A percentile compares a stretch with the other conserved stretches of the same genome.
Conservation (phyloP, 2,113 vertebrate species). For the Carollia perspicillata region DNA sequence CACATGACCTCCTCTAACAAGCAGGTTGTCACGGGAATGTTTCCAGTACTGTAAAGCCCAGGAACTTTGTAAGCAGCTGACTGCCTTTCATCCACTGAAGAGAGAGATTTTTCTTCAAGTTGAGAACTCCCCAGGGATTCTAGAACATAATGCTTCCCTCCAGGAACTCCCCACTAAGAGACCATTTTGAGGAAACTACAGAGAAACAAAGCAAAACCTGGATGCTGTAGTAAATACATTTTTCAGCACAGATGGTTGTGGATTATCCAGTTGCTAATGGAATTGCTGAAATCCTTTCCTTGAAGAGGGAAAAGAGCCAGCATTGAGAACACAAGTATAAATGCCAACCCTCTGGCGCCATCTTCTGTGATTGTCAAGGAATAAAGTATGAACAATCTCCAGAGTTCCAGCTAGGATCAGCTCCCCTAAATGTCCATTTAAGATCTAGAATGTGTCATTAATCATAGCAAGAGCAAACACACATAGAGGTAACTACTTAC, state of each 20-base stretch:
- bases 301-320: neutral
- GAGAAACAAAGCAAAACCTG: neutral
- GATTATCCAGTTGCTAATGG: neutral
- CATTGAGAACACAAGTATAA: neutral
- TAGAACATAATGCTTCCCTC: neutral
- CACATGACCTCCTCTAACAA: neutral
- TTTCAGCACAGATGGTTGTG: neutral
- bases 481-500: fast-evolving
- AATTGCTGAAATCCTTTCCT: neutral
- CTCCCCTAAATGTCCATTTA: neutral
- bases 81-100: neutral
- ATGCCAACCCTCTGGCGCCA: slow-evolving; percentile 38
- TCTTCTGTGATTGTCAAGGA: slow-evolving; percentile 42
- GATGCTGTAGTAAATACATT: neutral
- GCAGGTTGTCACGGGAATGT: neutral
- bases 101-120: neutral
- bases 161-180: neutral
- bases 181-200: neutral
- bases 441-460: neutral
- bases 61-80: neutral
- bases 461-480: neutral
- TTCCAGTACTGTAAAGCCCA: neutral
- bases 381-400: neutral
- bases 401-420: neutral
- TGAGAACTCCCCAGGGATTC: neutral